These are phyloP conservation scores for Noctua pronuba DNA, from an alignment of 2,888 invertebrate genomes.

Conservation along the genomic window DNA sequence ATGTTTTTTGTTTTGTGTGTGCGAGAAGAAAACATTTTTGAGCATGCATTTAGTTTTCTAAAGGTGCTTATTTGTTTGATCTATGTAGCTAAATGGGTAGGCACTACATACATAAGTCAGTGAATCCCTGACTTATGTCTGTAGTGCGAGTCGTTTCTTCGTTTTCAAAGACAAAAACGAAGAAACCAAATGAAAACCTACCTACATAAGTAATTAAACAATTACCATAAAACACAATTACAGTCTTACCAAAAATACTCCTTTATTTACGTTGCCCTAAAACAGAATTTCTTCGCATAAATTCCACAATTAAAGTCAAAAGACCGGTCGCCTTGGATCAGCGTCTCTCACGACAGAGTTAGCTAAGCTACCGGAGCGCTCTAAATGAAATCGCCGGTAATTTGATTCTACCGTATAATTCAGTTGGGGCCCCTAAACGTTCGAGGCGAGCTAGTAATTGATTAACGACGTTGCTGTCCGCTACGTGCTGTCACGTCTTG, in stretches of 20 bases:
- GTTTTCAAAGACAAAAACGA: background rate
- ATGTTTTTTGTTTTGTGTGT: background rate
- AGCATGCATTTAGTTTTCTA: background rate
- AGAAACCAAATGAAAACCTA: background rate
- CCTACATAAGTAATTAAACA: constrained; percentile 30
- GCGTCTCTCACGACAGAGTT: constrained; percentile 40
- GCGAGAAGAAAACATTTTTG: background rate
- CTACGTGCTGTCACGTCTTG: constrained; percentile 28
- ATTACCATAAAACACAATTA: constrained; percentile 31
- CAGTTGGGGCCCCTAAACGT: constrained; percentile 60
- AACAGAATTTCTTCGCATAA: constrained; percentile 44
- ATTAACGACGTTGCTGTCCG: constrained; percentile 35
- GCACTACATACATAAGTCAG: background rate
- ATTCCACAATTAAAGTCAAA: constrained; percentile 56
- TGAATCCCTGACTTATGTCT: no score
- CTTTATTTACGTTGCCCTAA: constrained; percentile 23
- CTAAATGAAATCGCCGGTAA: constrained; percentile 70
- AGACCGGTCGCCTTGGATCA: constrained; percentile 47
- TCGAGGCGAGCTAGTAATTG: constrained; percentile 46
- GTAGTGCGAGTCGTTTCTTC: no score
- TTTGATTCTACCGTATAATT: constrained; percentile 70
- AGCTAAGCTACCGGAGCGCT: constrained; percentile 60
- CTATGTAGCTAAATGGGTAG: background rate
- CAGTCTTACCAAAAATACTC: constrained; percentile 13
- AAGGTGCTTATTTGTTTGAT: background rate